These are phyloP conservation scores for Dicyrtoma fusca DNA, from an alignment of 2,888 invertebrate species.

Conservation along the genomic window DNA sequence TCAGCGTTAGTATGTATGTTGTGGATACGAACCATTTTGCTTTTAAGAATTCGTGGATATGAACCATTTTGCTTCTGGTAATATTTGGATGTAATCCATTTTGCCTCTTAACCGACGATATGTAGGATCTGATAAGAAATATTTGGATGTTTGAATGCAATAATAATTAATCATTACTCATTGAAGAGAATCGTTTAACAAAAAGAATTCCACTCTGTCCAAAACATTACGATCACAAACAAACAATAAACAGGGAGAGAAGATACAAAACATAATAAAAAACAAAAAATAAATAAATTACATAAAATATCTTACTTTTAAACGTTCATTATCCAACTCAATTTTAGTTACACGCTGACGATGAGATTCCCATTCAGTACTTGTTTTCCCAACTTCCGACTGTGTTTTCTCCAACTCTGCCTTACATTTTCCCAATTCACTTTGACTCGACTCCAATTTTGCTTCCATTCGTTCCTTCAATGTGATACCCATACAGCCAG, in stretches of 20 bases:
- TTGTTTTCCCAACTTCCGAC: conserved; percentile 84
- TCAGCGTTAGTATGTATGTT: no score
- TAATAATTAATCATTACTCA: no score
- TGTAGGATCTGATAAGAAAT: no score
- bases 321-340: conserved; percentile 85
- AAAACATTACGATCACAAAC: no score
- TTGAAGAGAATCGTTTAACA: no score
- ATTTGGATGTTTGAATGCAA: no score
- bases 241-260: background rate
- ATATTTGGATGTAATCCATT: no score
- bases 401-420: conserved; percentile 91
- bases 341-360: conserved; percentile 80
- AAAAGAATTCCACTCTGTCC: no score
- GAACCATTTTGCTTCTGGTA: no score
- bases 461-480: conserved; percentile 77
- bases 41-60: no score
- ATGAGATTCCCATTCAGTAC: conserved; percentile 85
- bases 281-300: conserved; percentile 10
- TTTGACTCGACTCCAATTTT: conserved; percentile 88
- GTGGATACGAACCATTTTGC: no score
- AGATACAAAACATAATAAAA: background rate
- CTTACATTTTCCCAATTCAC: conserved; percentile 90
- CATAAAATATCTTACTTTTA: conserved; percentile 48
- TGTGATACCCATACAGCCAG: background rate
- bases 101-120: no score